These are phyloP conservation scores for Oceanodroma tethys DNA, from an alignment of 2,113 vertebrate genomes.

Conservation along the genomic window DNA sequence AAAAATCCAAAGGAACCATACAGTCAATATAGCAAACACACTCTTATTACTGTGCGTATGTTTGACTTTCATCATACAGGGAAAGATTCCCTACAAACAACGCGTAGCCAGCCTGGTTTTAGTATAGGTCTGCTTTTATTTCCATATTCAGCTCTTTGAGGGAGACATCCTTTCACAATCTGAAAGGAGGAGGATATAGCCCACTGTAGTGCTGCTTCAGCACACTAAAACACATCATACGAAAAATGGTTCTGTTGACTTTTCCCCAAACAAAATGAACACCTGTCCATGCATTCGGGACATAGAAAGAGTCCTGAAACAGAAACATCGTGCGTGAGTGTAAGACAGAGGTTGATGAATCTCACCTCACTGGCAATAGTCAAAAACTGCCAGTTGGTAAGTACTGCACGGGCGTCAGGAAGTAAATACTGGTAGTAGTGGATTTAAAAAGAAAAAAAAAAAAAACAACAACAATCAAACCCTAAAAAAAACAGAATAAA, in stretches of 20 bases:
- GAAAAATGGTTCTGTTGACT: slow-evolving; percentile 9
- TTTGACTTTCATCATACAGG: background rate
- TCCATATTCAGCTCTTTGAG: slow-evolving; percentile 68
- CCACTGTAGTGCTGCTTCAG: slow-evolving; percentile 84
- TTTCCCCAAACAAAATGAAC: slow-evolving; percentile 41
- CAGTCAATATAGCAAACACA: background rate
- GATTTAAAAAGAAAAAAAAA: slow-evolving; percentile 18
- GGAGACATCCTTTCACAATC: slow-evolving; percentile 75
- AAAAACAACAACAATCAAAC: background rate
- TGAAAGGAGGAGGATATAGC: slow-evolving; percentile 89
- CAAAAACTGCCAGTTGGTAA: background rate
- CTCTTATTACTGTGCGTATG: background rate
- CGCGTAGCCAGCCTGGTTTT: slow-evolving; percentile 36
- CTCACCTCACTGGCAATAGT: background rate
- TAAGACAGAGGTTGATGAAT: slow-evolving; percentile 4
- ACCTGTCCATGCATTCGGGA: slow-evolving; percentile 3
- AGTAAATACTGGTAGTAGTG: slow-evolving; percentile 47
- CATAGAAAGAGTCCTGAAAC: slow-evolving; percentile 68
- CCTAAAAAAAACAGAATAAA: background rate
- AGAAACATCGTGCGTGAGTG: slow-evolving; percentile 36
- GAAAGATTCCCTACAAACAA: slow-evolving; percentile 13
- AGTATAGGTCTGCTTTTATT: slow-evolving; percentile 79
- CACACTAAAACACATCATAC: slow-evolving; percentile 70
- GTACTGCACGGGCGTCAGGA: background rate
- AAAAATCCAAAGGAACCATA: background rate